These are phyloP conservation scores for Ophraella communa DNA, from an alignment of 2,888 invertebrate species.

Conservation along the genomic window DNA sequence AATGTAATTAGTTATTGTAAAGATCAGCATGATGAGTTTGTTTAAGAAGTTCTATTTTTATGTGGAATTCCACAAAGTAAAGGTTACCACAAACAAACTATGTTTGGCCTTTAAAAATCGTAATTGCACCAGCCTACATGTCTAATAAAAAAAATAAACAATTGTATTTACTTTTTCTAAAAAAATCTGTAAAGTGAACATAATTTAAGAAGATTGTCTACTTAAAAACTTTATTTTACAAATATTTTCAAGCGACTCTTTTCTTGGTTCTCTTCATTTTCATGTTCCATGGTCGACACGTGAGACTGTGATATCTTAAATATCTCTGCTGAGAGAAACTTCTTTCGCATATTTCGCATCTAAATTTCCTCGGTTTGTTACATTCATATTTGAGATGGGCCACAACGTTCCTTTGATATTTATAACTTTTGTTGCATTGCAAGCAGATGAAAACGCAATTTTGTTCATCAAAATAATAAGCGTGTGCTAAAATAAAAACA, in stretches of 20 bases:
- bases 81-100: too few species aligned
- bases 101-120: too few species aligned
- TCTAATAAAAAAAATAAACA: too few species aligned
- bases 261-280: neutral
- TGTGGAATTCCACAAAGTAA: too few species aligned
- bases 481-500: neutral
- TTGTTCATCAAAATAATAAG: slow-evolving; percentile 3
- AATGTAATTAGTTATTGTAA: too few species aligned
- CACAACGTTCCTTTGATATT: slow-evolving; percentile 76
- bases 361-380: slow-evolving; percentile 55
- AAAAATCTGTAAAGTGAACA: too few species aligned
- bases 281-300: slow-evolving; percentile 10
- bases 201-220: neutral
- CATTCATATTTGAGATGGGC: slow-evolving; percentile 55
- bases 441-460: slow-evolving; percentile 23
- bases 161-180: too few species aligned
- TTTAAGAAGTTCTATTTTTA: too few species aligned
- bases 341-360: slow-evolving; percentile 42
- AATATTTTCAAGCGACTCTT: neutral
- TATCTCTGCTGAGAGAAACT: slow-evolving; percentile 47
- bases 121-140: too few species aligned
- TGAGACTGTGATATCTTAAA: slow-evolving; percentile 36
- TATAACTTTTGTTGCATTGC: slow-evolving; percentile 59
- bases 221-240: neutral
- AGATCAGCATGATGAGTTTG: too few species aligned